Evolutionary conservation across 1,140 invertebrate genomes (phyloP).

Genomic region (Belonocnema kinseyi): DNA sequence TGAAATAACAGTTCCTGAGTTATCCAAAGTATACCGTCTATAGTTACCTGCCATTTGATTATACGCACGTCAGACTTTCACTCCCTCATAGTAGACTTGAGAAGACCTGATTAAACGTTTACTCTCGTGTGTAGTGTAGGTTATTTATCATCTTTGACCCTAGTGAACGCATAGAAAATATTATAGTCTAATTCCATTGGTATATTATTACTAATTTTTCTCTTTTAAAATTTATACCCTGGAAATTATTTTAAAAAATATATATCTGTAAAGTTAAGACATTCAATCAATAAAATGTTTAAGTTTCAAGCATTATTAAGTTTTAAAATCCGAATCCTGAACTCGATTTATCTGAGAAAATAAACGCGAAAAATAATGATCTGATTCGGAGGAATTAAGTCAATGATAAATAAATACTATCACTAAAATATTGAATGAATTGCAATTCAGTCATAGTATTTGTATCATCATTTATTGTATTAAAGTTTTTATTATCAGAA

Average conservation of each 20-base stretch:
- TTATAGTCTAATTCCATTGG: background rate
- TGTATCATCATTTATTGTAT: too few species aligned
- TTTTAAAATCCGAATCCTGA: too few species aligned
- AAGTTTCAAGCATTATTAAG: too few species aligned
- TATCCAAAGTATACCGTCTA: background rate
- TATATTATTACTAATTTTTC: background rate
- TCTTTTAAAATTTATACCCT: background rate
- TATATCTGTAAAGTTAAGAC: background rate
- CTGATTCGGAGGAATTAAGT: too few species aligned
- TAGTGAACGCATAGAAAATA: background rate
- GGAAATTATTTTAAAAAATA: background rate
- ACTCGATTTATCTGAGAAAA: too few species aligned
- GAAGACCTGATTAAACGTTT: conserved; percentile 9
- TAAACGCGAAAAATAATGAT: too few species aligned
- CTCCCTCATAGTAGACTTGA: background rate
- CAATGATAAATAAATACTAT: too few species aligned
- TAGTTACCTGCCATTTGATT: background rate
- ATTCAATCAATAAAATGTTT: too few species aligned
- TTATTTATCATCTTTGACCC: background rate
- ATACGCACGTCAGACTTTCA: conserved; percentile 10
- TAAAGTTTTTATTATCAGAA: too few species aligned
- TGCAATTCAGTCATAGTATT: too few species aligned
- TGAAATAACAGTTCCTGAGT: conserved; percentile 2
- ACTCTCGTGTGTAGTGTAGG: background rate
- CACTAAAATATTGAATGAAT: too few species aligned